A percentile compares a stretch with the other conserved stretches of the same genome.
phyloP scores from a whole-genome alignment of 1,140 invertebrate species.

The Spodoptera litura region DNA sequence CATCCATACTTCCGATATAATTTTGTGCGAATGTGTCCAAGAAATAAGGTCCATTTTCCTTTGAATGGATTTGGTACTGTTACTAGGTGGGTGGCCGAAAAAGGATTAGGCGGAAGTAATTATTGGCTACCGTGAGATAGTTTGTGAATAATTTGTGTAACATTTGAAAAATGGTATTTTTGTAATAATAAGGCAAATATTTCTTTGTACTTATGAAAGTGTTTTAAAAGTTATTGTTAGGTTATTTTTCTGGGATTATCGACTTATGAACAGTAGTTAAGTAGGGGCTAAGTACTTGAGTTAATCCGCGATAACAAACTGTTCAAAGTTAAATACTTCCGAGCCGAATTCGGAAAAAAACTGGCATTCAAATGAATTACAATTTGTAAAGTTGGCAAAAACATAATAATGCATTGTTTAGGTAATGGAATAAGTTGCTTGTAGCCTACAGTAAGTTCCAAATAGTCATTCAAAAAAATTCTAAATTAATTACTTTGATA shows the following conservation, averaged over 20 bases:
- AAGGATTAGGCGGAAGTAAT: constrained; percentile 54
- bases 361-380: too few species aligned
- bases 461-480: too few species aligned
- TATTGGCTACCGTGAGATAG: constrained; percentile 49
- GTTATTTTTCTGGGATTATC: background rate
- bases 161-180: background rate
- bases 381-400: too few species aligned
- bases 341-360: too few species aligned
- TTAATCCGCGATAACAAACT: too few species aligned
- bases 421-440: too few species aligned
- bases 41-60: constrained; percentile 40
- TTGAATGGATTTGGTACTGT: background rate
- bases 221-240: constrained; percentile 7
- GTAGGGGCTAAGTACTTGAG: constrained; percentile 5
- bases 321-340: background rate
- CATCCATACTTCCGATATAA: constrained; percentile 58
- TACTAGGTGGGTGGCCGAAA: constrained; percentile 61
- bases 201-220: constrained; percentile 22
- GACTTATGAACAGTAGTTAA: constrained; percentile 14
- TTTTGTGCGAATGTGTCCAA: background rate
- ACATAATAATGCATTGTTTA: too few species aligned
- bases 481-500: too few species aligned
- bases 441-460: too few species aligned
- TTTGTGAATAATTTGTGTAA: background rate
- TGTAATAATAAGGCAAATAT: background rate